Base-by-base conservation (phyloP, 2,888 invertebrate genomes). In the Trimorus sp. region DNA sequence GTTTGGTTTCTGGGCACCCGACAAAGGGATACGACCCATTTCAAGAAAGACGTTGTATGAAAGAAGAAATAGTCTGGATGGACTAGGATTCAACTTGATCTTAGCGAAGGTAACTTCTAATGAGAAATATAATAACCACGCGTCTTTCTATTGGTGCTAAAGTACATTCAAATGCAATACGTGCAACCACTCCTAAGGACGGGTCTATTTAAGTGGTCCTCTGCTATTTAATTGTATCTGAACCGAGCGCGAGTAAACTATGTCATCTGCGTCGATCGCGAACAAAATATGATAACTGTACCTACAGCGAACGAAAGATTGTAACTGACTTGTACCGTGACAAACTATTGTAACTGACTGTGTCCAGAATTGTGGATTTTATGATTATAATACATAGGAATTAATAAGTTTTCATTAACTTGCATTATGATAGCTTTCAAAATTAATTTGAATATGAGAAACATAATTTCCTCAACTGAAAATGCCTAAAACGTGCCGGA, bases 21-120 rank as follows among this genome's bases (percentile, higher is more conserved):
- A 4, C 3, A 45, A 9, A 45, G 62, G 62, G 26, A 6, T 48
- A 11, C 8, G 45, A 0, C 45, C 45, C 0, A 26, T 62, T 5
- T 26, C 7, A 2, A 45, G 8, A 16, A 16, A 48, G 11, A 7
- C 3, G 7, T 12, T 62, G 12, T 62, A 48, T 15, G 48, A 45
- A 9, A 45, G 38, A 15, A 45, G 62, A 62, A 45, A 11, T n/a
- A 48, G 14, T 62, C 26, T 62, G 7, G 36, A 62, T 16, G 62
- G 62, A 7, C 12, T 45, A 7, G 45, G 45, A 45, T 45, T 45
- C 12, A 12, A 45, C 11, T 11, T 45, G 45, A 45, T 45, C 11
- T 4, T 45, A 2, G 45, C 12, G 45, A 45, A 9, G 45, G 45
- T 45, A 45, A 12, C 45, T 45, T 45, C 26, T 26, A 26, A 26